Conservation (phyloP, 2,113 vertebrate species). For the Hemichromis elongatus region DNA sequence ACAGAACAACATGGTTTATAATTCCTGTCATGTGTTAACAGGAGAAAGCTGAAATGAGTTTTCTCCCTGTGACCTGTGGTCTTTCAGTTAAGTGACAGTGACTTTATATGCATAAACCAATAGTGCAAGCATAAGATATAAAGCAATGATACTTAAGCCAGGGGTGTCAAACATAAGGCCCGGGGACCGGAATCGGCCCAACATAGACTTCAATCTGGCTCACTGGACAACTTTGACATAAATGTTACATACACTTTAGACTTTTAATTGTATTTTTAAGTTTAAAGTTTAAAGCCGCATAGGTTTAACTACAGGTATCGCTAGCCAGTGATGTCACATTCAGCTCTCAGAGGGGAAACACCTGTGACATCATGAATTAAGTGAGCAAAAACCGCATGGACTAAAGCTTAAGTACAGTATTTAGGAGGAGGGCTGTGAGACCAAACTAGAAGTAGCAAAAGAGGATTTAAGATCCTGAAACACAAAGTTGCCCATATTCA, state of each 20-base stretch:
- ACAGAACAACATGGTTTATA: not conserved
- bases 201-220: not conserved
- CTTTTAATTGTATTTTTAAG: not conserved
- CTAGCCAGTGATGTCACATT: not conserved
- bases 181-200: accelerated
- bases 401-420: not conserved
- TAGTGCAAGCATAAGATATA: not conserved
- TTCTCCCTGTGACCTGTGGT: not conserved
- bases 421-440: not conserved
- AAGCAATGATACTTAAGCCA: not conserved
- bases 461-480: not conserved
- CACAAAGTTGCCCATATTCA: not conserved
- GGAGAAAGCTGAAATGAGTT: not conserved
- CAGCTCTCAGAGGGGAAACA: not conserved
- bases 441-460: not conserved
- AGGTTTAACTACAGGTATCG: too few relatives aligned
- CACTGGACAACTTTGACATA: not conserved
- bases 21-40: not conserved
- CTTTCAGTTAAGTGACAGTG: not conserved
- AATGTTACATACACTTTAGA: not conserved
- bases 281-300: not conserved
- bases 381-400: not conserved
- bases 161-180: not conserved
- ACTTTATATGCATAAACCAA: not conserved
- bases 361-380: not conserved